Conservation (phyloP, 2,888 invertebrate genomes). For the Malacosoma neustria region DNA sequence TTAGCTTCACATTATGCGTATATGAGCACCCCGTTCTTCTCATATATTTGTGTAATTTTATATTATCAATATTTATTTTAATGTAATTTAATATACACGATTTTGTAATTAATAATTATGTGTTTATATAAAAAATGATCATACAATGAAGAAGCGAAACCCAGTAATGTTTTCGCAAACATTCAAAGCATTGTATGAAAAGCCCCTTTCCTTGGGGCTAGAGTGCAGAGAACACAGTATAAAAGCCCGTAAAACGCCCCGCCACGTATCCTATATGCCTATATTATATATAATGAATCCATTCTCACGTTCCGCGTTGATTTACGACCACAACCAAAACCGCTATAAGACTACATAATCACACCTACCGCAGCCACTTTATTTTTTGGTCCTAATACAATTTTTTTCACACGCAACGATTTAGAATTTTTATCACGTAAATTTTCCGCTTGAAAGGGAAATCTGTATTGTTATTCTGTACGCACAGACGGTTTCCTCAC, state of each 20-base stretch:
- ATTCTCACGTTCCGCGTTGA: constrained; percentile 62
- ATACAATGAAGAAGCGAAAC: too few species aligned
- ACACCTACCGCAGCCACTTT: constrained; percentile 68
- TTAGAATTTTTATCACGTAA: constrained; percentile 73
- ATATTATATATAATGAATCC: constrained; percentile 60
- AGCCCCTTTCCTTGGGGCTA: not conserved
- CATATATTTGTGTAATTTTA: too few species aligned
- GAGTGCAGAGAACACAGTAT: not conserved
- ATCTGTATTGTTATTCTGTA: constrained; percentile 66
- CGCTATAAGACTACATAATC: constrained; percentile 60
- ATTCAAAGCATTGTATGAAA: not conserved
- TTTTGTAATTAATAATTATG: too few species aligned
- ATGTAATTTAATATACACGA: too few species aligned
- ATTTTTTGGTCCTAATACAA: constrained; percentile 60
- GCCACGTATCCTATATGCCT: constrained; percentile 17
- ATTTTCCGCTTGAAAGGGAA: constrained; percentile 73
- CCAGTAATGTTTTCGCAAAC: too few species aligned
- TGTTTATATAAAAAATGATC: too few species aligned
- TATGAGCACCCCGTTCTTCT: too few species aligned
- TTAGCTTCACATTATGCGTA: too few species aligned
- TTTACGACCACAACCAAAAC: constrained; percentile 55
- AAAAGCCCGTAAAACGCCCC: constrained; percentile 15
- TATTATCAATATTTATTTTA: too few species aligned
- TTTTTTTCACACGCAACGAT: constrained; percentile 69
- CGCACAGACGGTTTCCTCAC: constrained; percentile 59